A percentile compares a stretch with the other conserved stretches of the same genome.
These are phyloP conservation scores for Ceyx margarethae DNA, from an alignment of 2,113 vertebrate genomes.

Conservation along the genomic window DNA sequence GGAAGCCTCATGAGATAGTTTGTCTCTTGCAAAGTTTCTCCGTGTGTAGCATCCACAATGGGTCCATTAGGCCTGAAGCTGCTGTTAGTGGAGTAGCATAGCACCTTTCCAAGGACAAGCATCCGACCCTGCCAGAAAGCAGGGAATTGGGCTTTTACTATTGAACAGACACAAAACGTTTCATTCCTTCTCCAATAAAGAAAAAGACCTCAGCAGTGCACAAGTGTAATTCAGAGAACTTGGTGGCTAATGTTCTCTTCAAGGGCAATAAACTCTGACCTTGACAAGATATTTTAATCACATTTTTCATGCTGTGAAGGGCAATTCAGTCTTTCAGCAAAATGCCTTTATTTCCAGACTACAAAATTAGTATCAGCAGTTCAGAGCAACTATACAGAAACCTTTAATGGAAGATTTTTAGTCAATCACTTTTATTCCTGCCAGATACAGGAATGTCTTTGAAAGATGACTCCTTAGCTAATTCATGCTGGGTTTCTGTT, in stretches of 20 bases:
- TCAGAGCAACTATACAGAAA: neutral
- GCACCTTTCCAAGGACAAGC: neutral
- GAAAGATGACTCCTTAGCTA: neutral
- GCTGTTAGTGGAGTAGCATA: neutral
- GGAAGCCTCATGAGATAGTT: neutral
- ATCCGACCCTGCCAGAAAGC: neutral
- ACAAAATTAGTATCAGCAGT: neutral
- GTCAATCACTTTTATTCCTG: neutral
- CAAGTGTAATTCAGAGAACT: neutral
- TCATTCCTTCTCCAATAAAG: neutral
- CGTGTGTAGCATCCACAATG: neutral
- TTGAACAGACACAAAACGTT: neutral
- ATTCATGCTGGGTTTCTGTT: neutral
- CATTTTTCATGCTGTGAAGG: neutral
- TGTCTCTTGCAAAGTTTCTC: neutral
- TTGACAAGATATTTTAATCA: neutral
- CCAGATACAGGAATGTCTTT: neutral
- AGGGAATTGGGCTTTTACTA: neutral
- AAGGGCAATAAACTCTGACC: conserved; percentile 29
- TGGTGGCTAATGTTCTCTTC: neutral
- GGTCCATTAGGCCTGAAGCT: neutral
- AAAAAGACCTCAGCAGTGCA: neutral
- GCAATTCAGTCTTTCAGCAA: neutral
- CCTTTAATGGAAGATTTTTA: neutral
- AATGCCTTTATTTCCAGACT: neutral